A percentile compares a stretch with the other conserved stretches of the same genome.
Conservation (phyloP, 2,888 invertebrate genomes). For the Zootermopsis nevadensis region DNA sequence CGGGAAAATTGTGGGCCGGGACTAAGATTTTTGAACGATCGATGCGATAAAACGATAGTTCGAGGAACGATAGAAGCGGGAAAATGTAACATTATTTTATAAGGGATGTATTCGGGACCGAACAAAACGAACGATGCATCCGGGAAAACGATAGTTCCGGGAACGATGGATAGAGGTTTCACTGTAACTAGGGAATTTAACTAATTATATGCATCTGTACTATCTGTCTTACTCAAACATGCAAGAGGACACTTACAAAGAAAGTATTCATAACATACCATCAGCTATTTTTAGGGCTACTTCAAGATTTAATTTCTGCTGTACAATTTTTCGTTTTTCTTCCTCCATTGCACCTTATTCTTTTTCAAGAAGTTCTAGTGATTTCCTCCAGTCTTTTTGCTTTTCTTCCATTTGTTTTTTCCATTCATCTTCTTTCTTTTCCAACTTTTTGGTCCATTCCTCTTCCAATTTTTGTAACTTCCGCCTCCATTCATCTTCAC, state of each 20-base stretch:
- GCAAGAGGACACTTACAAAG: background rate
- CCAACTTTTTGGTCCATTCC: slow-evolving; percentile 56
- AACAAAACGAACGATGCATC: no score
- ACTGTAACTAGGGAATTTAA: no score
- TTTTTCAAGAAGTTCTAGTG: slow-evolving; percentile 71
- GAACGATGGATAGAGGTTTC: no score
- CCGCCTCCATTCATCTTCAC: slow-evolving; percentile 70
- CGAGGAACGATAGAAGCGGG: no score
- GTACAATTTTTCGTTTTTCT: slow-evolving; percentile 69
- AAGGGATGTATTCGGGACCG: no score
- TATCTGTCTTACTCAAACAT: no score
- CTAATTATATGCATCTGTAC: no score
- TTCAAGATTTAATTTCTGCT: slow-evolving; percentile 68
- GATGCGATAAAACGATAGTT: no score
- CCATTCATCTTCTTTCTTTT: slow-evolving; percentile 63
- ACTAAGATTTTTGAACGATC: no score
- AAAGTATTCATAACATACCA: slow-evolving; percentile 66
- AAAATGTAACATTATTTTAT: no score
- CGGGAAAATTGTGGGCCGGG: no score
- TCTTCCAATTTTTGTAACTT: slow-evolving; percentile 58
- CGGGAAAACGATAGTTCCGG: no score
- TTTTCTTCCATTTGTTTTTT: slow-evolving; percentile 69
- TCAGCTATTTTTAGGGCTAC: slow-evolving; percentile 75
- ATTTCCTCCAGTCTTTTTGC: slow-evolving; percentile 75
- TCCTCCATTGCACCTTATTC: slow-evolving; percentile 66